phyloP scores from a whole-genome alignment of 2,113 vertebrate genomes.

The Campylomormyrus numenius region DNA sequence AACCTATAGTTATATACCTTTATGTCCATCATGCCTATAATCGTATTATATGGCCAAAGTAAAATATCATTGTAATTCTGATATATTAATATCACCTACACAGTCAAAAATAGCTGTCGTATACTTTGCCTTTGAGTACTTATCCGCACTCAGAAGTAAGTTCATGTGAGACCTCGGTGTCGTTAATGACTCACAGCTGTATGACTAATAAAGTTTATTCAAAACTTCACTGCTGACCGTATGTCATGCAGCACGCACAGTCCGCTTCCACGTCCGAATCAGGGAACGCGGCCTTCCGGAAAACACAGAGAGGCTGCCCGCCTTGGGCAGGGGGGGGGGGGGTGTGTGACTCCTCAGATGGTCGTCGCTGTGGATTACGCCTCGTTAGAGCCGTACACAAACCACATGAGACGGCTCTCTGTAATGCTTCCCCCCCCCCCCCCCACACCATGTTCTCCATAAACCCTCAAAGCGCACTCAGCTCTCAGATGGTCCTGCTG shows the following conservation, averaged over 20 bases:
- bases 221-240: neutral
- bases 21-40: neutral
- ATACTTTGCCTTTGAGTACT: neutral
- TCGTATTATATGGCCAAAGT: neutral
- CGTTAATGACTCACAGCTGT: neutral
- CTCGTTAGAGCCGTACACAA: neutral
- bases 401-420: neutral
- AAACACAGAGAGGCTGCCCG: neutral
- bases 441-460: neutral
- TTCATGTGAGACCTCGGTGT: neutral
- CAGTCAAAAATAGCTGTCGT: neutral
- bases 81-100: neutral
- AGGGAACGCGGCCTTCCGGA: too few species aligned
- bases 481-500: conserved; percentile 2
- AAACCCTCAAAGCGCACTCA: neutral
- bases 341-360: neutral
- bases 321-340: neutral
- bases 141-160: neutral
- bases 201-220: neutral
- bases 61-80: neutral
- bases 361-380: neutral
- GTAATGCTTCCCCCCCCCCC: neutral
- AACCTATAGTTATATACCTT: neutral
- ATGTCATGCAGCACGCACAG: neutral
- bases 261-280: neutral